Percentiles rank a stretch among this genome's conserved stretches.
Evolutionary conservation across 2,113 vertebrate species (phyloP).

Genomic region (Oryzias curvinotus): DNA sequence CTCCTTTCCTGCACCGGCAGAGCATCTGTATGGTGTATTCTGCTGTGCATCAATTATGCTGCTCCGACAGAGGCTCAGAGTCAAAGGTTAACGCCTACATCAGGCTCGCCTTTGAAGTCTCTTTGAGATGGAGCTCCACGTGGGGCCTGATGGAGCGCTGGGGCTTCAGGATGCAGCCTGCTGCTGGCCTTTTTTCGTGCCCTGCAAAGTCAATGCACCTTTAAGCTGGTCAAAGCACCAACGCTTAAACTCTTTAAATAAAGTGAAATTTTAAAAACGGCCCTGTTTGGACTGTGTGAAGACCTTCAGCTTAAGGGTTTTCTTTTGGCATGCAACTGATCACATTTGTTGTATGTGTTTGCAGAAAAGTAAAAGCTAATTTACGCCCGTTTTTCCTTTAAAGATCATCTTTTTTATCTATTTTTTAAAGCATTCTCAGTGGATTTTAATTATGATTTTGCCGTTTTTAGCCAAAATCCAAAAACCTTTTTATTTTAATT

Average conservation of each 20-base stretch:
- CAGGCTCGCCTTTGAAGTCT: slow-evolving; percentile 65
- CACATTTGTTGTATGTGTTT: too few relatives aligned
- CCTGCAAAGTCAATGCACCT: slow-evolving; percentile 20
- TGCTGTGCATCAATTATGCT: slow-evolving; percentile 52
- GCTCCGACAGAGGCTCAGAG: slow-evolving; percentile 37
- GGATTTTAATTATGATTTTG: too few relatives aligned
- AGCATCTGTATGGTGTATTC: not conserved
- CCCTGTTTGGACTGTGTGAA: slow-evolving; percentile 9
- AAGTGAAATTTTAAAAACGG: not conserved
- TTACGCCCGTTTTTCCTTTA: too few relatives aligned
- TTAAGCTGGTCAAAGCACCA: slow-evolving; percentile 15
- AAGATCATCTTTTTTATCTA: too few relatives aligned
- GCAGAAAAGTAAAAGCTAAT: too few relatives aligned
- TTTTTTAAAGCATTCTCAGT: too few relatives aligned
- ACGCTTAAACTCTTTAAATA: slow-evolving; percentile 22
- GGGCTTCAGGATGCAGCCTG: slow-evolving; percentile 55
- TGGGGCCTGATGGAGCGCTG: slow-evolving; percentile 45
- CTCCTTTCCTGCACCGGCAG: too few relatives aligned
- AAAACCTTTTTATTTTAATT: too few relatives aligned
- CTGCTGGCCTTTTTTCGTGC: slow-evolving; percentile 38
- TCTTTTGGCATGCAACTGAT: too few relatives aligned
- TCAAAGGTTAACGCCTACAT: slow-evolving; percentile 68
- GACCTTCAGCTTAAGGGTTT: not conserved
- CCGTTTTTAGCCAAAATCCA: too few relatives aligned
- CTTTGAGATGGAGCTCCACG: slow-evolving; percentile 45